Evolutionary conservation across 2,113 vertebrate genomes (phyloP), one percentile per base, ranked within the genome.

Genomic region (Phylloscopus trochiloides): DNA sequence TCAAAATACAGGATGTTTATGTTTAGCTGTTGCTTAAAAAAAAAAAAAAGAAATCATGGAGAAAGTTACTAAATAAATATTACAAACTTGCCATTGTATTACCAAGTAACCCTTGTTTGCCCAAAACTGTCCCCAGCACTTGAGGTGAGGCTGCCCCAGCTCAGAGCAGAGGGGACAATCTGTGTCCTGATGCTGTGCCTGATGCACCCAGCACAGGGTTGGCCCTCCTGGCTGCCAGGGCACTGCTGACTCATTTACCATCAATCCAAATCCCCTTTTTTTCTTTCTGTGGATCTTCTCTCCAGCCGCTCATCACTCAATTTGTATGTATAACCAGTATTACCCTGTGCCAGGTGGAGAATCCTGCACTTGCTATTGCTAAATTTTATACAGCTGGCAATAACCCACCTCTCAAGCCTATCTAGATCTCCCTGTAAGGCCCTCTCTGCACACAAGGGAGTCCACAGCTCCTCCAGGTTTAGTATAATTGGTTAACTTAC

Each of bases 121-220:
- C 34, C 20, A 31, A 26, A 42, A 3, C 17, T 17, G 17, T 9
- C 4, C 34, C 8, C 21, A 31, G 5, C 4, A 15, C 19, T 47
- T 0, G 0, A 47, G 55, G 6, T 54, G 20, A 24, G 11, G 4
- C 54, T 0, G 0, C 29, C 5, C 8, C 38, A 52, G 22, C 0
- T 1, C 54, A 68, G n/a, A 34, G 61, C 24, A 67, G 47, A 54
- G n/a, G 0, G 61, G n/a, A 75, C 24, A 54, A 61, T 47, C 17
- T 36, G 36, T 36, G 36, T 36, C 36, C 36, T 0, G 0, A 29
- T 74, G 38, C 7, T n/a, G 29, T 67, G 19, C 29, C 52, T 52
- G 59, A 20, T 24, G 12, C 5, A 0, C 6, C 17, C 52, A 38
- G 13, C 28, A 59, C 29, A 81, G 0, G 6, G 1, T 0, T 54